Evolutionary conservation across 2,888 invertebrate genomes (phyloP).

Genomic region (Gandaritis pyraliata): DNA sequence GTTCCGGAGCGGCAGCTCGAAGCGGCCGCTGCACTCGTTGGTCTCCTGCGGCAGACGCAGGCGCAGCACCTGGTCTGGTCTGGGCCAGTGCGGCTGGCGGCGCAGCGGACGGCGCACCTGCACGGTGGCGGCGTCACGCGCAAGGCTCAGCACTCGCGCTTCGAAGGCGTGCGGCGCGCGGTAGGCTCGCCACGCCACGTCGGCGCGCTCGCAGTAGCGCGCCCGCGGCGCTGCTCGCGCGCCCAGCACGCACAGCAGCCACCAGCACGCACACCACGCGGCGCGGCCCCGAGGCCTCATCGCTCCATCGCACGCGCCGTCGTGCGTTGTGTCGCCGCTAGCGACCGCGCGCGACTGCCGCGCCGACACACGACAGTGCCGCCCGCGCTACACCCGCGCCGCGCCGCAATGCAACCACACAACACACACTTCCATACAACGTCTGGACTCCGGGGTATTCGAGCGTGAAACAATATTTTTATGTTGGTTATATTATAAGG

Average conservation of each 20-base stretch:
- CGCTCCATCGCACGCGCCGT: conserved; percentile 78
- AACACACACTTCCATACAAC: not conserved
- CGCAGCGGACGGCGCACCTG: conserved; percentile 73
- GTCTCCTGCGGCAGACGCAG: conserved; percentile 66
- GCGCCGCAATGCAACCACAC: not conserved
- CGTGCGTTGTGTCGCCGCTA: conserved; percentile 53
- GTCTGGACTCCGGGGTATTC: not conserved
- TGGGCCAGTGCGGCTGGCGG: conserved; percentile 76
- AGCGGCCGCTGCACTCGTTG: conserved; percentile 73
- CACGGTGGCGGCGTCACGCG: conserved; percentile 74
- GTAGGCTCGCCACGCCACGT: conserved; percentile 82
- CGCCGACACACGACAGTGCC: conserved; percentile 12
- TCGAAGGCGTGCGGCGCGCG: conserved; percentile 81
- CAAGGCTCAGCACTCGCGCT: conserved; percentile 77
- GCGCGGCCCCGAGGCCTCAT: conserved; percentile 80
- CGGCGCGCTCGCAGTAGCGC: conserved; percentile 82
- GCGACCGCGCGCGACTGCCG: conserved; percentile 77
- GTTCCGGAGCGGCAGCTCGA: conserved; percentile 77
- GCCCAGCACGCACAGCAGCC: conserved; percentile 72
- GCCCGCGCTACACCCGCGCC: not conserved
- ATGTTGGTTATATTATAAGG: too few species aligned
- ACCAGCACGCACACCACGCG: conserved; percentile 78
- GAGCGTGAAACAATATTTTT: not conserved
- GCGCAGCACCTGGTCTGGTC: conserved; percentile 68
- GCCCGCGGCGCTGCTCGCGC: conserved; percentile 62